Evolutionary conservation across 2,797 vertebrate genomes (phyloP), one percentile per base, ranked within the genome.

Genomic region (Malurus leucopterus): DNA sequence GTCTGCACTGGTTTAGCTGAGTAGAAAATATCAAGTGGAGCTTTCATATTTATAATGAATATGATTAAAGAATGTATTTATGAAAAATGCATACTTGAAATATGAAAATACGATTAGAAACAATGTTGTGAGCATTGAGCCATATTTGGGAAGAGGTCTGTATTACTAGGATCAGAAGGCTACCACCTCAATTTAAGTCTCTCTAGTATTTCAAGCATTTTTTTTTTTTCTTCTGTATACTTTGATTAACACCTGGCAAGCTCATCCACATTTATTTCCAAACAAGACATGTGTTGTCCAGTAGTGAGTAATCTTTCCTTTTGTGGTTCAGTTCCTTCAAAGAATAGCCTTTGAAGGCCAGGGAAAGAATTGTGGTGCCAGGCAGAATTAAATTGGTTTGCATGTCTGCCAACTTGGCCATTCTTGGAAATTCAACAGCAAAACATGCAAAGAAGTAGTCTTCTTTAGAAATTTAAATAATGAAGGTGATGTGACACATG

Each of bases 281-380:
- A 86, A 84, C 34, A 90, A 87, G 50, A 71, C 20, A 27, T 50
- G 34, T 49, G 41, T 49, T 74, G 61, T 94, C 87, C 85, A 81
- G 57, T 23, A 47, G 11, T 44, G 75, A 93, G 34, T 67, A 91
- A 88, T 81, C 57, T 74, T 90, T 90, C 46, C 43, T 88, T 92
- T 92, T 90, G 70, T 92, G 61, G 46, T 93, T 95, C 73, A 86
- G 4, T 90, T 87, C 78, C 92, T 94, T 88, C 61, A 92, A 94
- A 94, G 70, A 93, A 92, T 85, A 64, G 24, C 5, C 32, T 89
- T 90, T 84, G 75, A 86, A 43, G 54, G 34, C 59, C 67, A 91
- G 80, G 63, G 63, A 92, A 84, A 84, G 29, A 67, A 91, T 19
- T 59, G 17, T 44, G 29, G 43, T 79, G 64, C 77, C 87, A 91